A percentile compares a stretch with the other conserved stretches of the same genome.
These are phyloP conservation scores for Psammodynastes pulverulentus DNA, from an alignment of 2,113 vertebrate genomes.

Conservation along the genomic window DNA sequence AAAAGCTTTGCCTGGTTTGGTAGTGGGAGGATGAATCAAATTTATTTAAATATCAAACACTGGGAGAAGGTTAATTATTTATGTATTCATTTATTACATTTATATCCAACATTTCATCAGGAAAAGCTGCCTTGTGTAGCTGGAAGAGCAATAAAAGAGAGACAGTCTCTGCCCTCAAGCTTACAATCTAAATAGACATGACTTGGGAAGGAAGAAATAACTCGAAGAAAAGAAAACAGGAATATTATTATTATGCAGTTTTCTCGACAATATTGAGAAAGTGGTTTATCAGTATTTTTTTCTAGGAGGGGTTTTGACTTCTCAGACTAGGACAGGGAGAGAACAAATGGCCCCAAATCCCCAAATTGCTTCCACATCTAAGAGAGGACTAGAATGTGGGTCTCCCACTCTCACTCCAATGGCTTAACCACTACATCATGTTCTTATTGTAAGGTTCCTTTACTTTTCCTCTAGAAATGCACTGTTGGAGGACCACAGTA, in stretches of 20 bases:
- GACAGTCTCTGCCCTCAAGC: neutral
- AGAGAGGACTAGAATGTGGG: neutral
- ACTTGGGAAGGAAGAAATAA: neutral
- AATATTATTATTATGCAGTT: neutral
- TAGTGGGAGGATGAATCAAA: neutral
- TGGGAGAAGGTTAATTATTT: neutral
- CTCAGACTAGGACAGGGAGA: neutral
- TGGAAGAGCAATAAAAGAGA: neutral
- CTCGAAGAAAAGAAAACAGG: neutral
- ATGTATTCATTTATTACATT: neutral
- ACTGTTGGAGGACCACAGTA: neutral
- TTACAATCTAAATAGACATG: neutral
- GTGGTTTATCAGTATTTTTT: neutral
- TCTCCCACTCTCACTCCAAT: neutral
- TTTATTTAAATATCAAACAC: neutral
- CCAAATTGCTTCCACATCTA: neutral
- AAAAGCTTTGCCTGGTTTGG: neutral
- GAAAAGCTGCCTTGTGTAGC: neutral
- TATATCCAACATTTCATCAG: neutral
- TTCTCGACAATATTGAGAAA: neutral
- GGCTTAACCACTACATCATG: neutral
- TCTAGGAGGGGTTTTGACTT: neutral
- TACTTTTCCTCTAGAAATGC: neutral
- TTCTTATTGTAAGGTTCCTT: neutral
- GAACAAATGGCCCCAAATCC: neutral